Percentiles rank a stretch among this genome's conserved stretches.
These are phyloP conservation scores for Gasterosteus nipponicus DNA, from an alignment of 2,113 vertebrate genomes.

Conservation along the genomic window DNA sequence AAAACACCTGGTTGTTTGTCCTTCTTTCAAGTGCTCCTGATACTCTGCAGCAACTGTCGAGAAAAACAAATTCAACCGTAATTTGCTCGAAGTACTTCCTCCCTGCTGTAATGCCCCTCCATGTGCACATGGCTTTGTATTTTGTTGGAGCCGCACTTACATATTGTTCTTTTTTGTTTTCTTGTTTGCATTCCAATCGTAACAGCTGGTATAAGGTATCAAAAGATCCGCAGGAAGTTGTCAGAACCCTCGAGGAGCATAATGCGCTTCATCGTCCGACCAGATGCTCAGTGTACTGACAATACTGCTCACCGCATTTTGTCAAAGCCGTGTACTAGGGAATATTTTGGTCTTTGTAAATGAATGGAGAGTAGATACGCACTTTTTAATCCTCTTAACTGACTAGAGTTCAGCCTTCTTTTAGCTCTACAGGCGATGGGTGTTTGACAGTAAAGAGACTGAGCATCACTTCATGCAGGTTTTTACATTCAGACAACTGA, in stretches of 20 bases:
- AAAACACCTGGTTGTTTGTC: background rate
- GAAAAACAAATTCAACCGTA: background rate
- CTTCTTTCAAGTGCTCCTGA: background rate
- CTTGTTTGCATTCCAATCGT: background rate
- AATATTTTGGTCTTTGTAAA: no score
- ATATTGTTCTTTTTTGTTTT: background rate
- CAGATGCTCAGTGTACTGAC: background rate
- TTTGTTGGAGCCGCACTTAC: background rate
- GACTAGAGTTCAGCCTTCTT: background rate
- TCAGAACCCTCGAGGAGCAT: background rate
- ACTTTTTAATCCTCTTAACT: background rate
- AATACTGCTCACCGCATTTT: background rate
- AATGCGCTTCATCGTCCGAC: background rate
- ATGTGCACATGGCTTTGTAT: background rate
- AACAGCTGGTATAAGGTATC: background rate
- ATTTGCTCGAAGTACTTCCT: background rate
- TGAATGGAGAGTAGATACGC: background rate
- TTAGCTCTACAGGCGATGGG: background rate
- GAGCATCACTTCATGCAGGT: constrained; percentile 11
- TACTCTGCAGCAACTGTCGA: background rate
- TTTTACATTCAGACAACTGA: constrained; percentile 5
- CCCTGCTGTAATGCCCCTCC: background rate
- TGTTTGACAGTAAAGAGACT: constrained; percentile 3
- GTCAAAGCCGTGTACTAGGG: background rate
- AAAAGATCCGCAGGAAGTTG: background rate